A percentile compares a stretch with the other conserved stretches of the same genome.
Conservation (phyloP, 2,113 vertebrate species). For the Ochotona princeps region DNA sequence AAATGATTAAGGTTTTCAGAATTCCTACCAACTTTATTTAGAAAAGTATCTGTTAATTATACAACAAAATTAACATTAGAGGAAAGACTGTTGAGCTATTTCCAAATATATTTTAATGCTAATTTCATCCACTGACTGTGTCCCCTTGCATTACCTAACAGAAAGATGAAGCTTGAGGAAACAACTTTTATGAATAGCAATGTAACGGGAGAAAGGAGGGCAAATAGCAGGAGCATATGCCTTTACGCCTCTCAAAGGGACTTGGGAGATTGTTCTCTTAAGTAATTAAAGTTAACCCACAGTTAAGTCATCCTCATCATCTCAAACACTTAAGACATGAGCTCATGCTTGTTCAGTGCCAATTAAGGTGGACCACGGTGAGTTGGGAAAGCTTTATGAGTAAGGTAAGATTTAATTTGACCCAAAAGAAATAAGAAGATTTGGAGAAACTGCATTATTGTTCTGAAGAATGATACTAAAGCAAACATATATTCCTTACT, state of each 20-base stretch:
- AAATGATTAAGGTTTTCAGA: not conserved
- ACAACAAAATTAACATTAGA: not conserved
- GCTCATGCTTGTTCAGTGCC: slow-evolving; percentile 17
- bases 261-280: not conserved
- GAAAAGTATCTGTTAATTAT: slow-evolving; percentile 11
- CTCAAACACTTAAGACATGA: slow-evolving; percentile 18
- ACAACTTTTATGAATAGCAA: not conserved
- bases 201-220: not conserved
- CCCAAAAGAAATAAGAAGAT: not conserved
- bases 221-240: slow-evolving; percentile 24
- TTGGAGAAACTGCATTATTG: not conserved
- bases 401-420: slow-evolving; percentile 11
- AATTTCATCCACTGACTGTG: slow-evolving; percentile 24
- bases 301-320: slow-evolving; percentile 16
- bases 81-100: not conserved
- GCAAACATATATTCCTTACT: not conserved
- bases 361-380: not conserved
- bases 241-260: slow-evolving; percentile 13
- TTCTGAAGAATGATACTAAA: not conserved
- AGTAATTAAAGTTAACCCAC: slow-evolving; percentile 14
- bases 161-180: not conserved
- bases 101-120: slow-evolving; percentile 42
- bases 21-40: not conserved
- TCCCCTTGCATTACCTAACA: not conserved
- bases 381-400: not conserved